Percentiles rank a stretch among this genome's conserved stretches.
These are phyloP conservation scores for Xenopus tropicalis DNA, from an alignment of 2,113 vertebrate genomes.

Conservation along the genomic window DNA sequence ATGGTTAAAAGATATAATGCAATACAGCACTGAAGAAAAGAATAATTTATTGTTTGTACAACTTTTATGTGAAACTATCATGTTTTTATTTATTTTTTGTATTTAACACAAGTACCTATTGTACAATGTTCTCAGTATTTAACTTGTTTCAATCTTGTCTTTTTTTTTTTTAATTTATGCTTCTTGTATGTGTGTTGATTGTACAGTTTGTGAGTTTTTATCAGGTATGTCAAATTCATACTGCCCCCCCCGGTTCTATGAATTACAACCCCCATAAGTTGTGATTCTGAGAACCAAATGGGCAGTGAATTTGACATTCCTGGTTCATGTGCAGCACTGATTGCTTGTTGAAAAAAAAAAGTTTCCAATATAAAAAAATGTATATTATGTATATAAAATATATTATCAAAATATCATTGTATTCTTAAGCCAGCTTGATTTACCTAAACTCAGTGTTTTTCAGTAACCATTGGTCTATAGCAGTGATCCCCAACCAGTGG, in stretches of 20 bases:
- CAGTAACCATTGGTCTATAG: conserved; percentile 35
- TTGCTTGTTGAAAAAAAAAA: conserved; percentile 61
- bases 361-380: conserved; percentile 56
- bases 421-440: conserved; percentile 48
- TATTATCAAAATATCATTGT: conserved; percentile 45
- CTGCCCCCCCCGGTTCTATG: neutral
- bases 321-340: conserved; percentile 64
- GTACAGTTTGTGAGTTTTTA: conserved; percentile 69
- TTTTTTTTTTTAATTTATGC: conserved; percentile 67
- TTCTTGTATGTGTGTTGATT: conserved; percentile 60
- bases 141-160: conserved; percentile 63
- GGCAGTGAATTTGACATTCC: neutral
- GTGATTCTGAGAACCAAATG: neutral
- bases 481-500: too few species aligned
- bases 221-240: neutral
- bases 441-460: conserved; percentile 23
- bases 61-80: conserved; percentile 88
- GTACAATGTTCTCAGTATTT: conserved; percentile 74
- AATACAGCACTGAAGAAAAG: conserved; percentile 95
- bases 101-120: conserved; percentile 86
- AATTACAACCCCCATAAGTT: too few species aligned
- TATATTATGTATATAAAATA: conserved; percentile 49
- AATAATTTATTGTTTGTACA: conserved; percentile 99
- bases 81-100: conserved; percentile 97
- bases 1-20: neutral